Evolutionary conservation across 2,888 invertebrate species (phyloP).

Genomic region (Acanthosoma haemorrhoidale): DNA sequence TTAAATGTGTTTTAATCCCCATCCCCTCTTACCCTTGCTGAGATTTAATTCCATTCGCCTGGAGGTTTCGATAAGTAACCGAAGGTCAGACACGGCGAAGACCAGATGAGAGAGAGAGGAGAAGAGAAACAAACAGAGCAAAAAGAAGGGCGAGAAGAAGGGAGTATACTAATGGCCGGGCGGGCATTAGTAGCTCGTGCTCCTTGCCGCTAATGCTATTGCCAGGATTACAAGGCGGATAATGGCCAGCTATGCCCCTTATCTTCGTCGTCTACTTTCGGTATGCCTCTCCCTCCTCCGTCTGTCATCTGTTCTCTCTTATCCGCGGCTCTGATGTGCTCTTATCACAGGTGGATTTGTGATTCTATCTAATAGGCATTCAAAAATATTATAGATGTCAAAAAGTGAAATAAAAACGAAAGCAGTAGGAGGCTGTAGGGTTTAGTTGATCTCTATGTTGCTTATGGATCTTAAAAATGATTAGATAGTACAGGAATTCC

Average conservation of each 20-base stretch:
- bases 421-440: too few relatives aligned
- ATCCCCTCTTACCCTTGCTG: background rate
- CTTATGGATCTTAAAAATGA: too few relatives aligned
- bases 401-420: too few relatives aligned
- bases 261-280: background rate
- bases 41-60: background rate
- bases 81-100: background rate
- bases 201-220: constrained; percentile 4
- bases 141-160: background rate
- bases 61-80: background rate
- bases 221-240: constrained; percentile 15
- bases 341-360: background rate
- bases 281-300: background rate
- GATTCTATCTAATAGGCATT: too few relatives aligned
- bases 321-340: too few relatives aligned
- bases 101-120: background rate
- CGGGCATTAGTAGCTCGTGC: constrained; percentile 21
- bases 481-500: too few relatives aligned
- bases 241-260: background rate
- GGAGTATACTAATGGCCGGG: background rate
- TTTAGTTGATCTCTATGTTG: too few relatives aligned
- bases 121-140: background rate
- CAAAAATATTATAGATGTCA: too few relatives aligned
- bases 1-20: too few relatives aligned
- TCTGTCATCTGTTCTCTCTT: background rate